A percentile compares a stretch with the other conserved stretches of the same genome.
phyloP scores from a whole-genome alignment of 2,888 invertebrate species.

The Helicoverpa assulta region DNA sequence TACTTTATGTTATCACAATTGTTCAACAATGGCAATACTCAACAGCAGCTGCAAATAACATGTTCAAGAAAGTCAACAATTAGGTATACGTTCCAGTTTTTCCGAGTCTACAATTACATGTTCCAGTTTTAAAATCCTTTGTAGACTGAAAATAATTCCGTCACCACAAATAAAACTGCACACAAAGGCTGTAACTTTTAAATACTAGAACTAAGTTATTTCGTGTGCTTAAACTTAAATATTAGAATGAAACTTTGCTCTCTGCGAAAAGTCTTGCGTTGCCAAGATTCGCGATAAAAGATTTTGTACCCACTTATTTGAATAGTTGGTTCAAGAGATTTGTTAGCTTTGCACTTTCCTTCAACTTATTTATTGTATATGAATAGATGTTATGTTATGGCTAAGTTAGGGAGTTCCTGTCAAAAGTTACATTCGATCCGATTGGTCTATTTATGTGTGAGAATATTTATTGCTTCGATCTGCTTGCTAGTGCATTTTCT shows the following conservation, averaged over 20 bases:
- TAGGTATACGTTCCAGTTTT: not conserved
- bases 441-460: slow-evolving; percentile 1
- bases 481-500: not conserved
- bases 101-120: too few species aligned
- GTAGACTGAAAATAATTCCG: not conserved
- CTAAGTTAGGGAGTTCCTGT: not conserved
- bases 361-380: slow-evolving; percentile 12
- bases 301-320: slow-evolving; percentile 49
- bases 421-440: slow-evolving; percentile 1
- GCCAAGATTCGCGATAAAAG: slow-evolving; percentile 56
- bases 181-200: slow-evolving; percentile 31
- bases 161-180: not conserved
- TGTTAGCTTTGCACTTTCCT: slow-evolving; percentile 23
- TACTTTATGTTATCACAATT: too few species aligned
- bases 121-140: not conserved
- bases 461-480: not conserved
- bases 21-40: too few species aligned
- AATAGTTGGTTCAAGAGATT: slow-evolving; percentile 42
- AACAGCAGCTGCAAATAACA: too few species aligned
- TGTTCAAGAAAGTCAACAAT: too few species aligned
- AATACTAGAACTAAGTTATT: slow-evolving; percentile 54
- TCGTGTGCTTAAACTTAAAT: slow-evolving; percentile 56
- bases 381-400: slow-evolving; percentile 13
- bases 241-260: slow-evolving; percentile 59
- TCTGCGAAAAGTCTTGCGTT: slow-evolving; percentile 46